Evolutionary conservation across 2,797 vertebrate genomes (phyloP), one percentile per base, ranked within the genome.

Genomic region (Pipistrellus pygmaeus): DNA sequence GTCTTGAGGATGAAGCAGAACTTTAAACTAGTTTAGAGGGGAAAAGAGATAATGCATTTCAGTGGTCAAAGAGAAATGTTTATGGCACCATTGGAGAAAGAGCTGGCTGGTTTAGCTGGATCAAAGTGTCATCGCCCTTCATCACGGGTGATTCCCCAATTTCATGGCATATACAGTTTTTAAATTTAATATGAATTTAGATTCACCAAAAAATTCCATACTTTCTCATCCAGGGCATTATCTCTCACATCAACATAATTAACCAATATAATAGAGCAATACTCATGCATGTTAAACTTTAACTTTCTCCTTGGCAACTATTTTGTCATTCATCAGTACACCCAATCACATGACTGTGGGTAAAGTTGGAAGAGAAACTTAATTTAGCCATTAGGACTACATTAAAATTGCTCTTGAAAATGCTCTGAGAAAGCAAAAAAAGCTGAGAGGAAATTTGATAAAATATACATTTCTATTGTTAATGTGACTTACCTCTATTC

Each of bases 141-240:
- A 69, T 18, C 62, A 69, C 5, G 4, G 10, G 32, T 23, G 15
- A 71, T 46, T 62, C 30, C 1, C 30, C 25, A 87, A 11, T 83
- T 87, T 93, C 25, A 77, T 11, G 8, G 53, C 77, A 64, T 71
- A 46, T 32, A n/a, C 27, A 48, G 18, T 76, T 86, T 71, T 82
- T 53, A 35, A 89, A 90, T 35, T 76, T 38, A 86, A 86, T 75
- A 20, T 64, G 25, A 86, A 90, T 38, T 82, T 86, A 76, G 3
- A 55, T 32, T 64, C 64, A 62, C 30, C 6, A 25, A 55, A 57
- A 73, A 48, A 12, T 75, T 73, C 1, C 14, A 2, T 27, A 89
- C 72, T 66, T 80, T 13, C 20, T 88, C 23, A 60, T 15, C 12
- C 17, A 73, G 9, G 21, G 12, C 30, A 80, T 13, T 78, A 27